Evolutionary conservation across 2,888 invertebrate genomes (phyloP), one percentile per base, ranked within the genome.

Genomic region (Ophion ventricosus): DNA sequence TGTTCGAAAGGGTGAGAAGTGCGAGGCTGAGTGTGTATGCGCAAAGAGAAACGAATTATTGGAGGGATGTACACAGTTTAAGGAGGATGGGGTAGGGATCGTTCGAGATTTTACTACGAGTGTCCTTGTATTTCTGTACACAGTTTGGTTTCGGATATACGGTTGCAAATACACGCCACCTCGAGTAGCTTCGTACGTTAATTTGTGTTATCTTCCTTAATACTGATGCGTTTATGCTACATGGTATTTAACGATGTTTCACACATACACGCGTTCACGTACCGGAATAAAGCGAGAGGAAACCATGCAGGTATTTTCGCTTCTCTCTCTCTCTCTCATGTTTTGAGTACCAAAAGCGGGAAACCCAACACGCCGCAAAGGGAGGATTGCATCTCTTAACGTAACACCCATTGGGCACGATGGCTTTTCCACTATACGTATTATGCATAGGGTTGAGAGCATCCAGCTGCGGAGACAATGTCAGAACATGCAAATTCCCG

Each of bases 141-240:
- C 74, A 77, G 66, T 72, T 84, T 83, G 26, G 70, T 63, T 80
- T 43, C 69, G 78, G 78, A 84, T 88, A 86, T 85, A 84, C 83
- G 87, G 84, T 82, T 73, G 70, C 73, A 73, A 73, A 81, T 81
- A 75, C 61, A 77, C 84, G 77, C 70, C 74, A 72, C 73, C 35
- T 63, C 79, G 84, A 88, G 82, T 87, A 82, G 84, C 79, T 77
- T 85, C 86, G 78, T 57, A 80, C 87, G 89, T 90, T 90, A 89
- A 91, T 90, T 90, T 84, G 86, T 86, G 88, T 87, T 89, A 89
- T 89, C 89, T 87, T 77, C 83, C 82, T 86, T 86, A 86, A 88
- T 88, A 87, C 87, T 84, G 76, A 79, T 83, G 82, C 83, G 84
- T 87, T 86, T 86, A 86, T 81, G 81, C 81, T 86, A 85, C 86